Conservation (phyloP, 2,113 vertebrate species). For the Gadus chalcogrammus region DNA sequence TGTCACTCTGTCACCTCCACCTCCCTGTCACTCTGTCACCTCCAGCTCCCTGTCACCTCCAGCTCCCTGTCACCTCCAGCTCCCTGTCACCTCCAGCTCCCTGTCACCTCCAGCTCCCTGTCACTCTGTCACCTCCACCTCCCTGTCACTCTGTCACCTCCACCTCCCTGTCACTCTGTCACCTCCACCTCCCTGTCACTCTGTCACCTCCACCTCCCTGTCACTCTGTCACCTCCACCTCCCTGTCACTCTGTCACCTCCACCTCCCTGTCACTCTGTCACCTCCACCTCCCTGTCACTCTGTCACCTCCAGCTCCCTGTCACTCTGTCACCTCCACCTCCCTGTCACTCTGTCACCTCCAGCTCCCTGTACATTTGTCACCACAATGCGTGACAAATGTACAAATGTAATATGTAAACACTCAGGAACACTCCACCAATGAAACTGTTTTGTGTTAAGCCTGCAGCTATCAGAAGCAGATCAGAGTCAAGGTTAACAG, state of each 20-base stretch:
- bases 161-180: too few species aligned
- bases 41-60: not conserved
- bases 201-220: too few species aligned
- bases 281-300: too few species aligned
- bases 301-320: too few species aligned
- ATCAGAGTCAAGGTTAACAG: not conserved
- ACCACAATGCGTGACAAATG: not conserved
- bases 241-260: too few species aligned
- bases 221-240: too few species aligned
- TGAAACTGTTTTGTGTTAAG: slow-evolving; percentile 14
- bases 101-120: not conserved
- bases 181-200: not conserved
- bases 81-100: not conserved
- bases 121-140: not conserved
- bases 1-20: too few species aligned
- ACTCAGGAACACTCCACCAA: slow-evolving; percentile 3
- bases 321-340: not conserved
- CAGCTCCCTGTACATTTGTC: not conserved
- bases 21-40: too few species aligned
- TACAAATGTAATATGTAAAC: slow-evolving; percentile 16
- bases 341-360: not conserved
- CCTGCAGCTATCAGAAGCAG: slow-evolving; percentile 21
- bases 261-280: too few species aligned
- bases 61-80: too few species aligned
- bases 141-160: too few species aligned